Evolutionary conservation across 2,113 vertebrate species (phyloP), one percentile per base, ranked within the genome.

Genomic region (Pimephales promelas): DNA sequence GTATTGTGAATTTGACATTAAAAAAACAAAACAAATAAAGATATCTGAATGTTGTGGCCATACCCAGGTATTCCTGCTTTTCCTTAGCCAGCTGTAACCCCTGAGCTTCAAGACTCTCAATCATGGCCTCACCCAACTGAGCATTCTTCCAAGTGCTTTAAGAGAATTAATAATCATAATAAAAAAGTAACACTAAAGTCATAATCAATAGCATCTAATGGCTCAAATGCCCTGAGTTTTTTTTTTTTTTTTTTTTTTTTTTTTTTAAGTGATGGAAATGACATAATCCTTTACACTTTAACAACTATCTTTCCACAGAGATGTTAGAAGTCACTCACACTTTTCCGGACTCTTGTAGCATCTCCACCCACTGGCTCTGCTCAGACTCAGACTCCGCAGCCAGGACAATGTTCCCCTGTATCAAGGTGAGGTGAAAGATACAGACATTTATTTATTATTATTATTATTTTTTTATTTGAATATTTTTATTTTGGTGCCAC

Each of bases 71-170:
- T 68, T 97, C 97, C 88, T 99, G 98, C 89, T 97, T 99, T 91
- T 99, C 98, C 89, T 98, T 99, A 73, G 98, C 96, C 88, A 99
- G 91, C 93, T 99, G 97, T 66, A 99, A 93, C 28, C 98, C 98
- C 93, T 99, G 97, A 66, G 97, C 97, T 92, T 98, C 97, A 90
- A 99, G 94, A 88, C 97, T 99, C 93, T 97, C 96, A 0, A 98
- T 99, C 97, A 99, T 99, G 87, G 98, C 98, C 92, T 98, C 97
- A 54, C 98, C 98, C 73, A 99, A 92, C 86, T 97, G 97, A 79
- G 97, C 94, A 28, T 98, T 99, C 92, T 94, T 98, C 97, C 97
- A 99, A 7, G 98, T 99, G 77, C 98, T 99, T 85, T 10, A 24
- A 56, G 87, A n/a, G 16, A 22, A 54, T 54, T 64, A 34, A 10